Conservation (phyloP, 2,888 invertebrate genomes). For the Drosophila siamana region DNA sequence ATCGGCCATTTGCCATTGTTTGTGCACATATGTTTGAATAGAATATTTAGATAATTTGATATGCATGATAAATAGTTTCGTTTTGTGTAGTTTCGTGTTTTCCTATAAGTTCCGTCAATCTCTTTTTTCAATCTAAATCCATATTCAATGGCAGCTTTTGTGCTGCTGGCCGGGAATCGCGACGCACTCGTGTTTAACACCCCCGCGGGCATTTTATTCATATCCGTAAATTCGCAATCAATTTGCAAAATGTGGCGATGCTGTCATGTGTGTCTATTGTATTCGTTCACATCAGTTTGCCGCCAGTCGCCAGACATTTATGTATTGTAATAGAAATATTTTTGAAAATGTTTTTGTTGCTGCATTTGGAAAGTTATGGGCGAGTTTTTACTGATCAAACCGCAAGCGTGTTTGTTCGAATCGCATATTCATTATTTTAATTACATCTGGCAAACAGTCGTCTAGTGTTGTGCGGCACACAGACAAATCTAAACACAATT, state of each 20-base stretch:
- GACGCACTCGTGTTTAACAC: conserved; percentile 13
- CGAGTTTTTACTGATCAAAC: conserved; percentile 56
- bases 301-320: conserved; percentile 21
- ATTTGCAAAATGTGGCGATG: conserved; percentile 14
- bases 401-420: conserved; percentile 54
- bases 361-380: conserved; percentile 40
- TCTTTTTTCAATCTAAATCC: conserved; percentile 10
- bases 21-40: not conserved
- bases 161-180: not conserved
- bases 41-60: conserved; percentile 1
- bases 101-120: not conserved
- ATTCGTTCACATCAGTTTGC: conserved; percentile 5
- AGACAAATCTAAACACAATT: conserved; percentile 58
- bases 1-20: not conserved
- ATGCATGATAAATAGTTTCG: conserved; percentile 5
- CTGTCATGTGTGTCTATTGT: conserved; percentile 7
- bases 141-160: conserved; percentile 12
- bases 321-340: conserved; percentile 47
- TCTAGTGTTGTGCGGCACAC: not conserved
- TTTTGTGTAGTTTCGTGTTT: not conserved
- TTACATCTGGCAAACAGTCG: conserved; percentile 58
- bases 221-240: conserved; percentile 18
- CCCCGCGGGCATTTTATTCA: conserved; percentile 22
- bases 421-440: conserved; percentile 75
- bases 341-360: conserved; percentile 26